Conservation (phyloP, 1,140 invertebrate genomes). For the Adoxophyes honmai region DNA sequence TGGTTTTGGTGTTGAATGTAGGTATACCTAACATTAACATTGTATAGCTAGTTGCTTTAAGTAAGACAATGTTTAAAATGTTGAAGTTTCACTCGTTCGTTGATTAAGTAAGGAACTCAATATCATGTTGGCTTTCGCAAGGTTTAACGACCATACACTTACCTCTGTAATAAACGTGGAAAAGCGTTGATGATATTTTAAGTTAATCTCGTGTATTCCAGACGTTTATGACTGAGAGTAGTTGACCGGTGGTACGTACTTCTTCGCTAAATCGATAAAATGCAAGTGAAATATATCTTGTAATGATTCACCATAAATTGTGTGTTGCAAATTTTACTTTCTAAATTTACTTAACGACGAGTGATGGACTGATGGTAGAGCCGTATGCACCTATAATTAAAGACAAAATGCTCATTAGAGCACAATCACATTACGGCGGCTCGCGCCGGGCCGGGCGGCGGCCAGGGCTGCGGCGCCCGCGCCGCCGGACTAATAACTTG, state of each 20-base stretch:
- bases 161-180: constrained; percentile 7
- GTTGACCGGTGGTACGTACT: background rate
- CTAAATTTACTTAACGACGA: constrained; percentile 24
- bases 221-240: constrained; percentile 17
- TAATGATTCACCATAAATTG: constrained; percentile 23
- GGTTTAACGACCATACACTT: background rate
- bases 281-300: constrained; percentile 22
- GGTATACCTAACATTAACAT: too few relatives aligned
- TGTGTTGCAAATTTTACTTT: constrained; percentile 22
- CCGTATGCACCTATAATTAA: constrained; percentile 24
- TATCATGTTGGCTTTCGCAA: too few relatives aligned
- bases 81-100: too few relatives aligned
- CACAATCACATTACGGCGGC: constrained; percentile 23
- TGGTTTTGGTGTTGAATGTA: too few relatives aligned
- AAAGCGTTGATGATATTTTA: constrained; percentile 18
- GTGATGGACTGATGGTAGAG: constrained; percentile 21
- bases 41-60: too few relatives aligned
- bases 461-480: background rate
- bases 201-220: constrained; percentile 7
- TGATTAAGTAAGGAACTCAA: too few relatives aligned
- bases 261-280: constrained; percentile 18
- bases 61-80: too few relatives aligned
- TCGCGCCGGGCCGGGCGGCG: constrained; percentile 17
- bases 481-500: constrained; percentile 16
- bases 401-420: constrained; percentile 25